Conservation (phyloP, 1,140 invertebrate species). For the Aplysia californica region DNA sequence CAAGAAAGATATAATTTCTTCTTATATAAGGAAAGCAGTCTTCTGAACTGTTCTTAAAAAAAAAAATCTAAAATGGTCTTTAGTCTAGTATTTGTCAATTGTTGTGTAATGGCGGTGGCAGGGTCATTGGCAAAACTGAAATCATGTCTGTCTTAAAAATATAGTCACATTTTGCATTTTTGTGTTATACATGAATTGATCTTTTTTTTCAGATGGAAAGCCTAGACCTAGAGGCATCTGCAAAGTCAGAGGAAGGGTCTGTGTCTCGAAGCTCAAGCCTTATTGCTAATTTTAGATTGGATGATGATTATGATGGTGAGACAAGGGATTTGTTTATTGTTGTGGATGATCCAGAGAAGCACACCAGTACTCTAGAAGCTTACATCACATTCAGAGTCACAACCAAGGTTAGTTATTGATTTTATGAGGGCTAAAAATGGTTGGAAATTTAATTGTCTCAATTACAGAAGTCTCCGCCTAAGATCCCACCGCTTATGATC, state of each 20-base stretch:
- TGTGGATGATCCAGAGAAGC: slow-evolving; percentile 84
- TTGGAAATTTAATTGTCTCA: too few species aligned
- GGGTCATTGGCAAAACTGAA: too few species aligned
- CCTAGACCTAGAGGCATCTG: slow-evolving; percentile 60
- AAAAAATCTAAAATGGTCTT: not conserved
- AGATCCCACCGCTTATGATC: too few species aligned
- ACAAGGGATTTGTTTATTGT: slow-evolving; percentile 74
- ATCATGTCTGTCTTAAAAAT: too few species aligned
- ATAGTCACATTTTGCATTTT: not conserved
- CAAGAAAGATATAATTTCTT: too few species aligned
- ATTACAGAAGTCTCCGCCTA: too few species aligned
- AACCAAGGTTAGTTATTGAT: slow-evolving; percentile 75
- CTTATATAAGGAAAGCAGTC: too few species aligned
- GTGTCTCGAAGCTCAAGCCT: slow-evolving; percentile 62
- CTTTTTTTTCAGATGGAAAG: slow-evolving; percentile 56
- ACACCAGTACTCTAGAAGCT: slow-evolving; percentile 80
- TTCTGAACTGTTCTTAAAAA: not conserved
- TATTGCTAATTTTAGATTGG: slow-evolving; percentile 60
- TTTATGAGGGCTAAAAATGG: too few species aligned
- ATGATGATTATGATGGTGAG: slow-evolving; percentile 60
- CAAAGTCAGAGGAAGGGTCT: slow-evolving; percentile 54
- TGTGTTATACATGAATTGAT: not conserved
- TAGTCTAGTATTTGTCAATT: not conserved
- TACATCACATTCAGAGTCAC: slow-evolving; percentile 80
- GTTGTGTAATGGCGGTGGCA: too few species aligned